These are phyloP conservation scores for Microchirus variegatus DNA, from an alignment of 2,797 vertebrate genomes.

Conservation along the genomic window DNA sequence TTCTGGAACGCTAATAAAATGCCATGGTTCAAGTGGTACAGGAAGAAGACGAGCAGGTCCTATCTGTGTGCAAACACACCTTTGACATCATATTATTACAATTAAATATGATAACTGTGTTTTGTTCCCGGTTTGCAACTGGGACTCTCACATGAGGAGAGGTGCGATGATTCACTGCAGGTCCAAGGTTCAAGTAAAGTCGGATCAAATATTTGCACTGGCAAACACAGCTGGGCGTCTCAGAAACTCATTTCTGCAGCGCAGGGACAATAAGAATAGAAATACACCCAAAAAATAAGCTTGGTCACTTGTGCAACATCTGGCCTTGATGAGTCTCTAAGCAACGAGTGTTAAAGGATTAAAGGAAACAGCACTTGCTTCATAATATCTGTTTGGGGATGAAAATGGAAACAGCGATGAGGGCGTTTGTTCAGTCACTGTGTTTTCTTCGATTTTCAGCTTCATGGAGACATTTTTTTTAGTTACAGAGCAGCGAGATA, in stretches of 20 bases:
- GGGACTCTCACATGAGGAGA: not conserved
- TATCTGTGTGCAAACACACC: slow-evolving; percentile 30
- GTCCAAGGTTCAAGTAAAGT: slow-evolving; percentile 36
- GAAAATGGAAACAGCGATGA: not conserved
- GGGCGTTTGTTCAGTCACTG: no score
- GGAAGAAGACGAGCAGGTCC: slow-evolving; percentile 23
- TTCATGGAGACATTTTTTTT: no score
- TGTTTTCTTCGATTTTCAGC: no score
- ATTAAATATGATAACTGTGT: slow-evolving; percentile 15
- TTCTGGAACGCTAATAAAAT: slow-evolving; percentile 19
- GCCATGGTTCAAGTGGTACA: slow-evolving; percentile 5
- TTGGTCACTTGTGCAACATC: slow-evolving; percentile 35
- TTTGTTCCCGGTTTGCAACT: not conserved
- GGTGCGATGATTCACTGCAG: not conserved
- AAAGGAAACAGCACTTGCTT: slow-evolving; percentile 30
- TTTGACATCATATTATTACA: slow-evolving; percentile 17
- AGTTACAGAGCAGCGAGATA: no score
- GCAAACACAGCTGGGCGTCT: slow-evolving; percentile 5
- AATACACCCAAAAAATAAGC: slow-evolving; percentile 31
- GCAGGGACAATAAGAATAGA: slow-evolving; percentile 34
- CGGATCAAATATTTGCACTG: slow-evolving; percentile 29
- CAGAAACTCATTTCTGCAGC: slow-evolving; percentile 1
- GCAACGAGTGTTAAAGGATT: slow-evolving; percentile 64
- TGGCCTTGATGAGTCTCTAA: slow-evolving; percentile 70
- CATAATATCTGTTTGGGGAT: slow-evolving; percentile 25